These are phyloP conservation scores for Cranoglanis bouderius DNA, from an alignment of 2,113 vertebrate species.

Conservation along the genomic window DNA sequence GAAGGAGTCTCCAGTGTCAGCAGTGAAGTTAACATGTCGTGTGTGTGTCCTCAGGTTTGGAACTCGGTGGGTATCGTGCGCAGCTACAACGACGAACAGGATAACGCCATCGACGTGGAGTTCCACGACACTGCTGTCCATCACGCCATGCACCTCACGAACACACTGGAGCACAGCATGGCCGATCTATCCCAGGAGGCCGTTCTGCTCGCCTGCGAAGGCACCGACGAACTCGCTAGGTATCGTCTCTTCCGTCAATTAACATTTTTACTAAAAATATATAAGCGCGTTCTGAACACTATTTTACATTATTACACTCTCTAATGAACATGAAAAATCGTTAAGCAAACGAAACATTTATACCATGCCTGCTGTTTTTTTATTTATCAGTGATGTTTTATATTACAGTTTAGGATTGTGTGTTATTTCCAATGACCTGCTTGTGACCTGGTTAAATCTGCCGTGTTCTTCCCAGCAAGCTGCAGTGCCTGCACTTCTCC, in stretches of 20 bases:
- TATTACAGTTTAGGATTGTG: neutral
- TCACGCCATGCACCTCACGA: slow-evolving; percentile 91
- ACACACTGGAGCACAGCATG: slow-evolving; percentile 85
- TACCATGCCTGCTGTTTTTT: neutral
- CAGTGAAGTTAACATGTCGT: no score
- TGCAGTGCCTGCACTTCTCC: slow-evolving; percentile 93
- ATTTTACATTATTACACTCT: no score
- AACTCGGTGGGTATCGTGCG: slow-evolving; percentile 92
- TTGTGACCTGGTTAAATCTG: neutral
- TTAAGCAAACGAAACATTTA: neutral
- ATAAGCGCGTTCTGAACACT: no score
- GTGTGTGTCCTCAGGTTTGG: slow-evolving; percentile 80
- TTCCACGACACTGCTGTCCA: slow-evolving; percentile 93
- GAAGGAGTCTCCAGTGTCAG: neutral
- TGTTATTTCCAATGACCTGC: neutral
- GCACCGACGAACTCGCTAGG: slow-evolving; percentile 88
- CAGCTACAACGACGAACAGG: slow-evolving; percentile 93
- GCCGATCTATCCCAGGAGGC: slow-evolving; percentile 90
- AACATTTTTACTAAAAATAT: no score
- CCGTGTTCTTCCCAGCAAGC: slow-evolving; percentile 76
- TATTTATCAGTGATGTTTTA: neutral
- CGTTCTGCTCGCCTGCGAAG: slow-evolving; percentile 84
- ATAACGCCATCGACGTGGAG: slow-evolving; percentile 92
- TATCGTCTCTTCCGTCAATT: neutral
- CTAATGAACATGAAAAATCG: neutral